A percentile compares a stretch with the other conserved stretches of the same genome.
phyloP scores from a whole-genome alignment of 2,113 vertebrate genomes.

The Nettapus auritus region DNA sequence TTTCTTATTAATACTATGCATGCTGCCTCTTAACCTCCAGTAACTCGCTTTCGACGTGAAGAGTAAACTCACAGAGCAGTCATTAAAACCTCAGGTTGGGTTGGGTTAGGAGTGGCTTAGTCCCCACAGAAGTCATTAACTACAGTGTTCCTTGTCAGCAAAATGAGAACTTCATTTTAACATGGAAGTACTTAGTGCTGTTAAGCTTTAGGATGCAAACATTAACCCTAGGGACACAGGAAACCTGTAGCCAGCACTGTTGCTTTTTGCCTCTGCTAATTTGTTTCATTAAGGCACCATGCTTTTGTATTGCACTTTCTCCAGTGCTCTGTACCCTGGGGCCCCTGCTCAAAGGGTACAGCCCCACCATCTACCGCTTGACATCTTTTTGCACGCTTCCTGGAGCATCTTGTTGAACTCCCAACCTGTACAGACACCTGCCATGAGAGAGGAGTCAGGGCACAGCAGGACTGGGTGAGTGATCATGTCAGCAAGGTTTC shows the following conservation, averaged over 20 bases:
- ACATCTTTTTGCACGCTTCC: not conserved
- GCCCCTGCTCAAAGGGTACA: not conserved
- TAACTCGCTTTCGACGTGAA: not conserved
- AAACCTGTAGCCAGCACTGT: not conserved
- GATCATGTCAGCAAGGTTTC: not conserved
- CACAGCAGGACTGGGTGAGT: not conserved
- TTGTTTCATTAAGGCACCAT: not conserved
- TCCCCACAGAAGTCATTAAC: not conserved
- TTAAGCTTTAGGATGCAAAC: not conserved
- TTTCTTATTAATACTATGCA: not conserved
- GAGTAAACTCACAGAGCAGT: not conserved
- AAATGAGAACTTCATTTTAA: constrained; percentile 2
- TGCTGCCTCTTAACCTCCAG: not conserved
- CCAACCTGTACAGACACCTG: not conserved
- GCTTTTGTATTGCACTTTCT: not conserved
- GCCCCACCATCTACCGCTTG: not conserved
- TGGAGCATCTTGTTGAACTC: not conserved
- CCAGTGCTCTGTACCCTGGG: not conserved
- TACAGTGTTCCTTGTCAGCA: not conserved
- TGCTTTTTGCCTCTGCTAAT: not conserved
- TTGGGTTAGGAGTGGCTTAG: not conserved
- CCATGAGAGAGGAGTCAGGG: not conserved
- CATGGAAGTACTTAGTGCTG: not conserved
- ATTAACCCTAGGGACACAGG: not conserved
- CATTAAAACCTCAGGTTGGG: not conserved